phyloP scores from a whole-genome alignment of 2,113 vertebrate species.

The Bufo bufo region DNA sequence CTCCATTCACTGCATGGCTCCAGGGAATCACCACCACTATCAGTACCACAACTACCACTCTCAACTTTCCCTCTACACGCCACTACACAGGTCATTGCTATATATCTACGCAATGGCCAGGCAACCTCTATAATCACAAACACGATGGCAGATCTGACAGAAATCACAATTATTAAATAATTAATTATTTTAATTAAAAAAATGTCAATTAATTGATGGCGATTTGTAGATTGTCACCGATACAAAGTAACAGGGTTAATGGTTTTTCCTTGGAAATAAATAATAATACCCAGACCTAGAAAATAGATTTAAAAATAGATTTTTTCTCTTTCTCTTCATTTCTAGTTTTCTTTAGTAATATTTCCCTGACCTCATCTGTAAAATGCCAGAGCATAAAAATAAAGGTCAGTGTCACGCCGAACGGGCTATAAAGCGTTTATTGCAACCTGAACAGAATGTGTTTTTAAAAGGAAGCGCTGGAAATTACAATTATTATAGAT shows the following conservation, averaged over 20 bases:
- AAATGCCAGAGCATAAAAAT: slow-evolving; percentile 33
- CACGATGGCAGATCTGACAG: not conserved
- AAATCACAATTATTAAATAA: not conserved
- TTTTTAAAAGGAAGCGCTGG: slow-evolving; percentile 22
- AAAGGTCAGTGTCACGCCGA: slow-evolving; percentile 21
- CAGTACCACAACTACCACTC: too few species aligned
- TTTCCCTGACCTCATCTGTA: slow-evolving; percentile 20
- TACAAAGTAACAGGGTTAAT: not conserved
- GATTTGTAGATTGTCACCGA: not conserved
- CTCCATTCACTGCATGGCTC: too few species aligned
- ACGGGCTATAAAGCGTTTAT: slow-evolving; percentile 17
- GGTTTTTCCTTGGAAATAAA: not conserved
- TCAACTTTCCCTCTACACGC: too few species aligned
- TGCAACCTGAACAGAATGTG: not conserved
- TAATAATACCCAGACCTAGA: not conserved
- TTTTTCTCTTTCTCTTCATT: slow-evolving; percentile 7
- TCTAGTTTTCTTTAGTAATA: slow-evolving; percentile 13
- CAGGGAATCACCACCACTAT: too few species aligned
- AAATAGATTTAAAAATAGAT: slow-evolving; percentile 11
- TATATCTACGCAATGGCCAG: too few species aligned
- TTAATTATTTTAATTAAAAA: not conserved
- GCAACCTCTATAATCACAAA: not conserved
- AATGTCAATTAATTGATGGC: not conserved
- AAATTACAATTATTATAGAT: slow-evolving; percentile 28
- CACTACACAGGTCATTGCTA: too few species aligned